Evolutionary conservation across 1,140 invertebrate genomes (phyloP).

Genomic region (Drosophila repleta): DNA sequence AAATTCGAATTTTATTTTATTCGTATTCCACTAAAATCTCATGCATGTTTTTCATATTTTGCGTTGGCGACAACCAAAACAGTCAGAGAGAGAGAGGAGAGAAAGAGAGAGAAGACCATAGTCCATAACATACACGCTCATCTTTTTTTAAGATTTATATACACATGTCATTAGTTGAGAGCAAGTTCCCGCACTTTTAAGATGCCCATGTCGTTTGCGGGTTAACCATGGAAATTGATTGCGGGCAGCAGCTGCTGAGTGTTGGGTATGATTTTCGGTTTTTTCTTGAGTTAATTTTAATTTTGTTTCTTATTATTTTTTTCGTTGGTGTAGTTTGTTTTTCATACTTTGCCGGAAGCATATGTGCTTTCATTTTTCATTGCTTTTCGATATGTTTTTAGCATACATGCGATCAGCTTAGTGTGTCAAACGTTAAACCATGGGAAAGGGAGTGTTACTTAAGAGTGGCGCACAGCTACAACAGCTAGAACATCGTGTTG

Average conservation of each 20-base stretch:
- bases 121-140: background rate
- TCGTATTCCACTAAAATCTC: conserved; percentile 59
- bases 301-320: background rate
- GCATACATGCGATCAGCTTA: conserved; percentile 65
- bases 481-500: conserved; percentile 37
- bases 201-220: conserved; percentile 28
- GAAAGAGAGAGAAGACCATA: too few species aligned
- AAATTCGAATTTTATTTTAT: conserved; percentile 57
- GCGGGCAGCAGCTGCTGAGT: conserved; percentile 63
- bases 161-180: conserved; percentile 63
- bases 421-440: conserved; percentile 38
- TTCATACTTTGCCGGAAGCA: conserved; percentile 69
- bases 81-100: background rate
- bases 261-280: conserved; percentile 6
- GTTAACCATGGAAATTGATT: conserved; percentile 82
- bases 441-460: background rate
- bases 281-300: conserved; percentile 9
- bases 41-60: conserved; percentile 68
- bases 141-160: conserved; percentile 68
- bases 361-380: conserved; percentile 69
- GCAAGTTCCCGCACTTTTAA: conserved; percentile 15
- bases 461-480: conserved; percentile 19
- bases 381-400: conserved; percentile 56
- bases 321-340: conserved; percentile 37
- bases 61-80: conserved; percentile 21